Evolutionary conservation across 1,140 invertebrate species (phyloP), one percentile per base, ranked within the genome.

Genomic region (Oreohelix idahoensis): DNA sequence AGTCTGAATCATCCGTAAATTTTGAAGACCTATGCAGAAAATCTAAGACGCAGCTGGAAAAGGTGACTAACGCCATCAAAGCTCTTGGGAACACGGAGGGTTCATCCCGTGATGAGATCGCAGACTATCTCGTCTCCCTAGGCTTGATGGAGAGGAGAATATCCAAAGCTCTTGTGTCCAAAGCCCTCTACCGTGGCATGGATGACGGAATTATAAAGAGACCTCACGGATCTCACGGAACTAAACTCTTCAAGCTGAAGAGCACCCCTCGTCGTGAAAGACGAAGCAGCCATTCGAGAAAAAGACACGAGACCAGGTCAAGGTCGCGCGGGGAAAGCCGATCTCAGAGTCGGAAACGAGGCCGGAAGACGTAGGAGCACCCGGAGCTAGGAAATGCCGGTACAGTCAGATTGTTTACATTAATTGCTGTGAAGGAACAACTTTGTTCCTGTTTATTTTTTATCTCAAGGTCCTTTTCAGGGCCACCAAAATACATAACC

Each of bases 381-480:
- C 38, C 38, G n/a, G 13, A 10, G 45, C 45, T 23, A 39, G 29
- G 38, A 8, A 58, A 58, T n/a, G 13, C 53, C 26, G 53, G 53
- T 58, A n/a, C 26, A 15, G 8, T 38, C 20, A 23, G 39, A 32
- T 76, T 11, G 42, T 49, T 10, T 17, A 32, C n/a, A 11, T 45
- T 35, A 42, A 49, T 10, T 15, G 4, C 13, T 11, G 4, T 8
- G 4, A 38, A 2, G n/a, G n/a, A n/a, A n/a, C n/a, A n/a, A n/a
- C n/a, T n/a, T n/a, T n/a, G n/a, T n/a, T n/a, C n/a, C n/a, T n/a
- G n/a, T 35, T 45, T 29, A 49, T 76, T 29, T 76, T 76, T 76
- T 76, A 45, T 76, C n/a, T n/a, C 42, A 76, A 39, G 74, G 74
- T 49, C 74, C 74, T 76, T 45, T 45, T 76, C 29, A 76, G 74